Evolutionary conservation across 2,113 vertebrate species (phyloP), one percentile per base, ranked within the genome.

Genomic region (Crypturellus undulatus): DNA sequence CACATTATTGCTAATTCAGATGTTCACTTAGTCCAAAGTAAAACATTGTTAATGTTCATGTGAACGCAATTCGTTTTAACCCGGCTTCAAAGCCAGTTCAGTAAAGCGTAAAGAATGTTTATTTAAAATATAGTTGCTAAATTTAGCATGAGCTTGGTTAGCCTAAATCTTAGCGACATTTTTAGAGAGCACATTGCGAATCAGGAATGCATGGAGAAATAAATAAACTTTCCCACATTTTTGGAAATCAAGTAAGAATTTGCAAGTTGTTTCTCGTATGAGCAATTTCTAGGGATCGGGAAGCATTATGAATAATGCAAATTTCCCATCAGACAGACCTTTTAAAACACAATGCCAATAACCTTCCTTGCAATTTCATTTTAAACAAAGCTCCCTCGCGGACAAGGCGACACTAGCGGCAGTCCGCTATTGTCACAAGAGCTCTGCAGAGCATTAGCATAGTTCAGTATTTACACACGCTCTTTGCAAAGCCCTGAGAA

Each of bases 221-320:
- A 99, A 99, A 99, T 99, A 99, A 98, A 99, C 98, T 98, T 98
- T 98, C 98, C 98, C 98, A 98, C 98, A 98, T 99, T 98, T 98
- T 97, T 98, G 98, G 96, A 98, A 97, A 98, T 98, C 49, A 95
- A 98, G 98, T 97, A 93, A 92, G 98, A 97, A 94, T 85, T 97
- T 96, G 96, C 78, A 90, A 98, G 98, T 91, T 97, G 96, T 97
- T 98, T 98, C 98, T 98, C 97, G 98, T 98, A 95, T 3, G 47
- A 90, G 60, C 13, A 17, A 54, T 76, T 89, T 82, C 84, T 40
- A 62, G 7, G 79, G 80, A 4, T 56, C 83, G 84, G 92, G 47
- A 62, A 89, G 34, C 6, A 12, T 8, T 18, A 22, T 2, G 80
- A 82, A 77, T 63, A 56, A 71, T 2, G 10, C 34, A 16, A 1